phyloP scores from a whole-genome alignment of 2,797 vertebrate genomes.

The Lepilemur septentrionalis region DNA sequence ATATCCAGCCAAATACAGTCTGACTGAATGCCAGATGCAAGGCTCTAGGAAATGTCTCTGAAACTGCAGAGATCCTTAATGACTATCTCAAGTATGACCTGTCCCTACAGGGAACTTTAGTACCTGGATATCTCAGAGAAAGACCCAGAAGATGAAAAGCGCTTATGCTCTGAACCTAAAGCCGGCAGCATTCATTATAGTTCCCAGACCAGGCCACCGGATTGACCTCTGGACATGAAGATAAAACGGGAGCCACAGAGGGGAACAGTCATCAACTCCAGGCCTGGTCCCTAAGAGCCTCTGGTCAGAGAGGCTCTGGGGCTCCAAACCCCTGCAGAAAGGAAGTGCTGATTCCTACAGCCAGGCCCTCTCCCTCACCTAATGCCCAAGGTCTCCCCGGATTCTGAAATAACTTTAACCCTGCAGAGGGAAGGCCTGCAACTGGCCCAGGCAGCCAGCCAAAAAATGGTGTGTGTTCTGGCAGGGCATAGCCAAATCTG shows the following conservation, averaged over 20 bases:
- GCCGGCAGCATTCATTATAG: neutral
- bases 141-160: neutral
- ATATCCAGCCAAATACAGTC: neutral
- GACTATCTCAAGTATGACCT: neutral
- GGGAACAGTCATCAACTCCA: neutral
- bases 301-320: neutral
- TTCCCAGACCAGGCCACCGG: neutral
- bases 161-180: neutral
- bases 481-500: neutral
- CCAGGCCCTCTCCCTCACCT: neutral
- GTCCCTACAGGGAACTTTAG: neutral
- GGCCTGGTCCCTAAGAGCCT: neutral
- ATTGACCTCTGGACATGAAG: neutral
- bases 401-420: neutral
- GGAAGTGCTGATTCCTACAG: neutral
- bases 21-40: neutral
- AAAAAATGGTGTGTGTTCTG: neutral
- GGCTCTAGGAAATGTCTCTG: neutral
- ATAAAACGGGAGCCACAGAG: neutral
- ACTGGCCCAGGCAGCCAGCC: neutral
- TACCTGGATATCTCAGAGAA: conserved; percentile 7
- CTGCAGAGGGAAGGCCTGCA: neutral
- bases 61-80: neutral
- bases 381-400: neutral
- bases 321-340: neutral